A percentile compares a stretch with the other conserved stretches of the same genome.
Conservation (phyloP, 2,888 invertebrate species). For the Ptilodon capucinus region DNA sequence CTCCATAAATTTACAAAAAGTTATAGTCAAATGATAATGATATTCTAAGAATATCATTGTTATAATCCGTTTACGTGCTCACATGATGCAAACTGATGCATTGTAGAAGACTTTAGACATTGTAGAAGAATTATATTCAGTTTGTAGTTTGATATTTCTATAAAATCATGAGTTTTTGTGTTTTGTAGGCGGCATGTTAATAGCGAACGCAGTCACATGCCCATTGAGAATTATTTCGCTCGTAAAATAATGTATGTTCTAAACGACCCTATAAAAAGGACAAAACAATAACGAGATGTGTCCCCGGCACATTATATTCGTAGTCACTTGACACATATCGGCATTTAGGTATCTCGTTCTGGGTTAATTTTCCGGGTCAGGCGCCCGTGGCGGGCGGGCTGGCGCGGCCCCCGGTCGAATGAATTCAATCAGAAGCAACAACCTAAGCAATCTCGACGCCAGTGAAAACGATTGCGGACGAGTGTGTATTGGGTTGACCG, state of each 20-base stretch:
- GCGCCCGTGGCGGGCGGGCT: conserved; percentile 37
- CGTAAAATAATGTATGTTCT: neutral
- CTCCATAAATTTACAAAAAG: too few relatives aligned
- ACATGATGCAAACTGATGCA: too few relatives aligned
- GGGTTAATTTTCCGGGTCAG: conserved; percentile 69
- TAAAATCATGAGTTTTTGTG: too few relatives aligned
- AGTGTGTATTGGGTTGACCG: conserved; percentile 70
- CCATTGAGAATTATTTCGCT: too few relatives aligned
- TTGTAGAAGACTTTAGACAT: too few relatives aligned
- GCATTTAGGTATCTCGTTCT: conserved; percentile 56
- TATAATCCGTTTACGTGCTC: too few relatives aligned
- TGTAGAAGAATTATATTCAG: too few relatives aligned
- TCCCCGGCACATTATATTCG: conserved; percentile 38
- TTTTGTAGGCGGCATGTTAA: too few relatives aligned
- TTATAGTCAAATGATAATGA: too few relatives aligned
- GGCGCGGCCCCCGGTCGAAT: conserved; percentile 41
- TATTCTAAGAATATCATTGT: too few relatives aligned
- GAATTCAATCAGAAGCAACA: conserved; percentile 78
- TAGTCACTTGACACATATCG: conserved; percentile 64
- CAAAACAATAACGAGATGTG: conserved; percentile 16
- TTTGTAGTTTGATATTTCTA: too few relatives aligned
- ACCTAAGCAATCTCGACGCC: conserved; percentile 71
- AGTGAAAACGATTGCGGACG: conserved; percentile 66
- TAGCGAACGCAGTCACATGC: too few relatives aligned
- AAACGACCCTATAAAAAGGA: conserved; percentile 3